Evolutionary conservation across 2,113 vertebrate genomes (phyloP), one percentile per base, ranked within the genome.

Genomic region (Sinocyclocheilus anshuiensis): DNA sequence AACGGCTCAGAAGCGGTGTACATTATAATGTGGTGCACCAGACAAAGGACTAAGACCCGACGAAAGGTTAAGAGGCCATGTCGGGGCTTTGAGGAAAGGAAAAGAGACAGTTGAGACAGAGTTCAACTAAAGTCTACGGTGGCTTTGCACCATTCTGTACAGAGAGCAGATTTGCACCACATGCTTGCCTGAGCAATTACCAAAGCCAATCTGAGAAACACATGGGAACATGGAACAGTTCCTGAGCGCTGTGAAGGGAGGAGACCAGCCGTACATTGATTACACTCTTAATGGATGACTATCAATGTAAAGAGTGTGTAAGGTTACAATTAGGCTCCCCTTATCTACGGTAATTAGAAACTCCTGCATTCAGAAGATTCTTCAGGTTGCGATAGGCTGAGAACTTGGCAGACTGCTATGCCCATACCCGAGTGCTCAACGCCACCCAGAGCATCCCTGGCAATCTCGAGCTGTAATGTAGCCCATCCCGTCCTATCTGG

Each of bases 91-190:
- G 65, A 79, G 57, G 74, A 57, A 86, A 85, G 84, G 6, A 83
- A 83, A 11, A 4, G 83, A 88, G 75, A 87, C 83, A 74, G 86
- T 84, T 84, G 86, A 85, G 87, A 84, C 84, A 83, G 81, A 88
- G 87, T 81, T 79, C 59, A 81, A 65, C 59, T 26, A 1, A 88
- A 87, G 87, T 91, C 86, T 89, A 79, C 24, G 48, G 89, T 89
- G 88, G 91, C 89, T 92, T 88, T 92, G 91, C 86, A 80, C 90
- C 81, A 82, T 87, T 87, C 75, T 79, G 86, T 90, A 91, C 85
- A 78, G 84, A 88, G 91, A 93, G 92, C 92, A 94, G 94, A 91
- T 94, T 94, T 94, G 92, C 90, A 91, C 89, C 92, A 91, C 89
- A 93, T 88, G 91, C 92, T 91, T 81, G 89, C 90, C 86, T 93